Evolutionary conservation across 2,113 vertebrate species (phyloP).

Genomic region (Eubucco bourcierii): DNA sequence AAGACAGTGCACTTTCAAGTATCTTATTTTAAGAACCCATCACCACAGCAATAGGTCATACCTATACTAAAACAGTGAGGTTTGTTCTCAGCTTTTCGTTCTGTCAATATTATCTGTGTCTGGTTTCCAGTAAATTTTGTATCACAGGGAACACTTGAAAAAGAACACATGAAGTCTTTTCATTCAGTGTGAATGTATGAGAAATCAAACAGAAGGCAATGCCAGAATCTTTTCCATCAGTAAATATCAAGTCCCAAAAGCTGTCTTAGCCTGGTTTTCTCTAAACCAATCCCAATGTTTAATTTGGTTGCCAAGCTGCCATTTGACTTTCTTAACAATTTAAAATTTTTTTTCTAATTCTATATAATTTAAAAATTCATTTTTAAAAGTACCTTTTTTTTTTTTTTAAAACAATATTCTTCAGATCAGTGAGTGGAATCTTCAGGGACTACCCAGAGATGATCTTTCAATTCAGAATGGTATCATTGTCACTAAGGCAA

Average conservation of each 20-base stretch:
- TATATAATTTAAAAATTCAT: not conserved
- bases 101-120: not conserved
- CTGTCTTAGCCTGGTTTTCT: not conserved
- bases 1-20: not conserved
- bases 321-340: not conserved
- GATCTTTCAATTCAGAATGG: slow-evolving; percentile 82
- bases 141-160: not conserved
- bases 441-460: slow-evolving; percentile 80
- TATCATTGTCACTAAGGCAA: slow-evolving; percentile 81
- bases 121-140: not conserved
- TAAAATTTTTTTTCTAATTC: not conserved
- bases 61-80: not conserved
- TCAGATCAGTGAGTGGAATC: slow-evolving; percentile 80
- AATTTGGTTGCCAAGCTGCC: not conserved
- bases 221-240: not conserved
- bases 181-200: not conserved
- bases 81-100: not conserved
- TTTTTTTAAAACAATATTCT: not conserved
- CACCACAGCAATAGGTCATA: not conserved
- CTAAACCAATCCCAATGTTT: not conserved
- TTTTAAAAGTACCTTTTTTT: no score
- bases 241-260: not conserved
- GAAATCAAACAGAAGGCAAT: not conserved
- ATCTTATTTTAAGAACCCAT: not conserved
- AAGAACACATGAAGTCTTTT: not conserved